Evolutionary conservation across 2,888 invertebrate species (phyloP), one percentile per base, ranked within the genome.

Genomic region (Cheilosia urbana): DNA sequence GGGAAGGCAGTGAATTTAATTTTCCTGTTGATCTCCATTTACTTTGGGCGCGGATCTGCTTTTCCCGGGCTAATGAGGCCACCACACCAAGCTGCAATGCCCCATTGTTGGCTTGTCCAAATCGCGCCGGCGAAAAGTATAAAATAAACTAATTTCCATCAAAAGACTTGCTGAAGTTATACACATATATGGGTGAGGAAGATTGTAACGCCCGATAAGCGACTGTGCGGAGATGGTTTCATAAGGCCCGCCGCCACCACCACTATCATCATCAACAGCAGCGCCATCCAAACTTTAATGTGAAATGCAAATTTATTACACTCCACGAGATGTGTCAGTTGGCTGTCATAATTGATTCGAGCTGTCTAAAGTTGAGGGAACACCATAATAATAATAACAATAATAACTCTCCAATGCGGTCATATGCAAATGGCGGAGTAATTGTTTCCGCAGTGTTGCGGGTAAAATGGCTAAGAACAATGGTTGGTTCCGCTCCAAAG

Each of bases 301-400:
- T 84, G 73, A 80, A 85, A 80, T 85, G 85, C 85, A 80, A 85
- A 85, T 85, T 85, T 85, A 76, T 72, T 76, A 76, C 72, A 75
- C 75, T 60, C 76, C 57, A 62, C 57, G 80, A 66, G 80, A 81
- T 75, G 66, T 85, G 85, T 85, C 80, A 80, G 85, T 80, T 76
- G 71, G 76, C 76, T 85, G 80, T 85, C 85, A 85, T 80, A 85
- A 85, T 76, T 80, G 80, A 85, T 85, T 76, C 60, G 71, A 79
- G 63, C 75, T 84, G 79, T 84, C 84, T 57, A 40, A 69, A 75
- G 75, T 53, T 75, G 69, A 65, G 53, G 40, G 34, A 80, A 77
- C 51, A 53, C 65, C 69, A 58, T 60, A 60, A 66, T 66, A 72
- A 77, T 77, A 81, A 30, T 30, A 30, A 30, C 9, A 30, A 68